These are phyloP conservation scores for Callosobruchus maculatus DNA, from an alignment of 2,888 invertebrate genomes.

Conservation along the genomic window DNA sequence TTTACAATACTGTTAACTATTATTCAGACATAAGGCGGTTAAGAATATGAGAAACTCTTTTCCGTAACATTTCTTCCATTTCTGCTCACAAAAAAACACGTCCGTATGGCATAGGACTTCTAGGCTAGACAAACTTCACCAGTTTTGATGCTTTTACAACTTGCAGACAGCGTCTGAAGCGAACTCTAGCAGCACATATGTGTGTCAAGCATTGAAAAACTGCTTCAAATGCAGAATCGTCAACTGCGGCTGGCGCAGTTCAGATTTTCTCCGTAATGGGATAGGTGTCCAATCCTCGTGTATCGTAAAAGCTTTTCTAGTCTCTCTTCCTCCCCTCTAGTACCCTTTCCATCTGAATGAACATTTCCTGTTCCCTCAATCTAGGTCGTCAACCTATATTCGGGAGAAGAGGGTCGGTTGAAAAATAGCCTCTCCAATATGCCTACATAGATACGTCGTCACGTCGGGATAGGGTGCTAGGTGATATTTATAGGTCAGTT, in stretches of 20 bases:
- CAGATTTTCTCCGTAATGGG: not conserved
- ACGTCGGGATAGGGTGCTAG: not conserved
- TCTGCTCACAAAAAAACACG: no score
- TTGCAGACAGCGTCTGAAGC: no score
- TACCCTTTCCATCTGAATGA: not conserved
- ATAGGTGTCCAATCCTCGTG: not conserved
- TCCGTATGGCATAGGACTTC: no score
- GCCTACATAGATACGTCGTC: not conserved
- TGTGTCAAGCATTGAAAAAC: not conserved
- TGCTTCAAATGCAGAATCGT: not conserved
- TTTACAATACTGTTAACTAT: no score
- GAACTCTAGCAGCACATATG: not conserved
- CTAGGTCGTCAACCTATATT: not conserved
- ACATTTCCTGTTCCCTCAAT: not conserved
- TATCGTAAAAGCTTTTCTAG: not conserved
- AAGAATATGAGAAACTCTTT: no score
- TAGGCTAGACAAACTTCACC: no score
- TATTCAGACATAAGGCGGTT: no score
- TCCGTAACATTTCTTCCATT: no score
- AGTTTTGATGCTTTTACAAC: no score
- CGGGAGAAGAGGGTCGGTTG: not conserved
- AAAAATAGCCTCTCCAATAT: not conserved
- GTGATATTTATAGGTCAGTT: not conserved
- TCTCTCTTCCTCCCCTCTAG: not conserved
- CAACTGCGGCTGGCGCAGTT: not conserved